Conservation (phyloP, 2,797 vertebrate species). For the Sternotherus odoratus region DNA sequence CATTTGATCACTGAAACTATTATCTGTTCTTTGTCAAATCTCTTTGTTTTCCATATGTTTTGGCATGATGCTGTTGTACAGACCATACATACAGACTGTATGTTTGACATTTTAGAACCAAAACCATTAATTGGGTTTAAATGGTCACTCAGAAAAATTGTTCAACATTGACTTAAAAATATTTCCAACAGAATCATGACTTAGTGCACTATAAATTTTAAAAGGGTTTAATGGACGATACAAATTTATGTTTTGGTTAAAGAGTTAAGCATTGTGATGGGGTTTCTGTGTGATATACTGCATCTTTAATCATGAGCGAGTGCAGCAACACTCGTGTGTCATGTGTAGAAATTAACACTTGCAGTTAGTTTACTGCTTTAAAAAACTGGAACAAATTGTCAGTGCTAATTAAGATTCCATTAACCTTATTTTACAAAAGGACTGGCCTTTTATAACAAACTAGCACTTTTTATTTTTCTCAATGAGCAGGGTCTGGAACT, state of each 20-base stretch:
- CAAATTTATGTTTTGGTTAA: slow-evolving; percentile 42
- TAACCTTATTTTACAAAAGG: slow-evolving; percentile 80
- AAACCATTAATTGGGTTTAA: slow-evolving; percentile 59
- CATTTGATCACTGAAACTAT: neutral
- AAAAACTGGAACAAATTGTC: slow-evolving; percentile 73
- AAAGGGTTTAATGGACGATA: slow-evolving; percentile 48
- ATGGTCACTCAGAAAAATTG: slow-evolving; percentile 52
- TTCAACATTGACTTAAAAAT: slow-evolving; percentile 44
- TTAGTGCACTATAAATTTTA: slow-evolving; percentile 45
- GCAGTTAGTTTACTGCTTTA: slow-evolving; percentile 73
- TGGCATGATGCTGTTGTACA: slow-evolving; percentile 31
- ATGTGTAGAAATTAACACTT: slow-evolving; percentile 77
- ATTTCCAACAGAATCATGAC: slow-evolving; percentile 33
- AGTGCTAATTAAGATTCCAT: slow-evolving; percentile 82
- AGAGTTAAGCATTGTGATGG: slow-evolving; percentile 47
- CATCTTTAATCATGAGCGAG: slow-evolving; percentile 79
- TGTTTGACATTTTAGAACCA: slow-evolving; percentile 42
- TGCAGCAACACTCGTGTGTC: slow-evolving; percentile 74
- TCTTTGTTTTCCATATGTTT: slow-evolving; percentile 49
- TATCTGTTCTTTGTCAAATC: slow-evolving; percentile 45
- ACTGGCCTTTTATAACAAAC: slow-evolving; percentile 86
- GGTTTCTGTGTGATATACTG: slow-evolving; percentile 76
- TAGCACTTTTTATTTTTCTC: slow-evolving; percentile 85
- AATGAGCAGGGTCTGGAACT: slow-evolving; percentile 95
- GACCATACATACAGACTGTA: slow-evolving; percentile 43